These are phyloP conservation scores for Itoplectis maculator DNA, from an alignment of 2,888 invertebrate species.

Conservation along the genomic window DNA sequence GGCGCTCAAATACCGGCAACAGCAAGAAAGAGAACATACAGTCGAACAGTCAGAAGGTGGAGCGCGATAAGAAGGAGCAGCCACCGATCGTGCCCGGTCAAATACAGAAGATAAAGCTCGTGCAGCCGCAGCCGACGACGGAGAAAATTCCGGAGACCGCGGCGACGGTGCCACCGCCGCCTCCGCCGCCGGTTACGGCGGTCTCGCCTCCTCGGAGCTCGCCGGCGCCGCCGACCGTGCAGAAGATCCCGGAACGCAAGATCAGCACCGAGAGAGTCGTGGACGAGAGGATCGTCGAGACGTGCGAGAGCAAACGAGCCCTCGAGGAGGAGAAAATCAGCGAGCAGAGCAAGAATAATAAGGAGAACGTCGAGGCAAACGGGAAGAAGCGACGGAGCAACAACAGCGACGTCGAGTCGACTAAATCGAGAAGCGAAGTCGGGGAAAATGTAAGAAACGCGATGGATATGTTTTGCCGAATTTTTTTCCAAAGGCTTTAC, in stretches of 20 bases:
- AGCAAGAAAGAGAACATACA: slow-evolving; percentile 83
- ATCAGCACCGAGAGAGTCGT: slow-evolving; percentile 60
- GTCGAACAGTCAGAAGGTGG: slow-evolving; percentile 86
- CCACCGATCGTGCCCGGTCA: slow-evolving; percentile 78
- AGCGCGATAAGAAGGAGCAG: slow-evolving; percentile 83
- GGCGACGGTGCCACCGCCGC: too few species aligned
- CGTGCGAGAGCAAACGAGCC: slow-evolving; percentile 72
- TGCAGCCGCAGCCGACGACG: slow-evolving; percentile 80
- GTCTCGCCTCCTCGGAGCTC: slow-evolving; percentile 67
- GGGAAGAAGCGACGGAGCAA: slow-evolving; percentile 78
- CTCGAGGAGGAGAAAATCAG: slow-evolving; percentile 78
- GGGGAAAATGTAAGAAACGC: slow-evolving; percentile 77
- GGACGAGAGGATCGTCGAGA: slow-evolving; percentile 69
- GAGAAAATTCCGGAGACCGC: slow-evolving; percentile 68
- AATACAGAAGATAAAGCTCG: slow-evolving; percentile 82
- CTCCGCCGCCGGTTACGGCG: slow-evolving; percentile 77
- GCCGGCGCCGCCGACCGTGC: slow-evolving; percentile 45
- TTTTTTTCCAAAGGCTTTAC: not conserved
- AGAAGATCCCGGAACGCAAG: slow-evolving; percentile 78
- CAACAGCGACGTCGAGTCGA: slow-evolving; percentile 80
- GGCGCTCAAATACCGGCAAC: slow-evolving; percentile 85
- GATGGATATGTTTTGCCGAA: slow-evolving; percentile 7
- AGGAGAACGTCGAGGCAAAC: slow-evolving; percentile 79
- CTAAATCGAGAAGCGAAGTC: slow-evolving; percentile 81
- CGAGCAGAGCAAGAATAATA: slow-evolving; percentile 80